phyloP scores from a whole-genome alignment of 2,113 vertebrate species.

The Rhynchomys soricoides region DNA sequence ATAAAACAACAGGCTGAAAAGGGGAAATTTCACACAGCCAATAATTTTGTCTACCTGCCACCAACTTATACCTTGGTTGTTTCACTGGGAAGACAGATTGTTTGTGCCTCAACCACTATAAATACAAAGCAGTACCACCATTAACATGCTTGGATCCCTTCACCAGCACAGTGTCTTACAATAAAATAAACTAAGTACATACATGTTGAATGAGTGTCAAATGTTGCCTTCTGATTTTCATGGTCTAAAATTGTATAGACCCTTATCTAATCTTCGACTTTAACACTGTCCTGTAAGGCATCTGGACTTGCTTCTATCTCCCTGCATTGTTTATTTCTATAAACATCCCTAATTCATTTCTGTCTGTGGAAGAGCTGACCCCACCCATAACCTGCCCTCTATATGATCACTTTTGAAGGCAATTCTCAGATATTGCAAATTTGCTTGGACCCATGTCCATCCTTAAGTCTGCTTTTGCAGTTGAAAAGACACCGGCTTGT shows the following conservation, averaged over 20 bases:
- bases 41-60: slow-evolving; percentile 70
- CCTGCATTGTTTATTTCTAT: background rate
- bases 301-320: background rate
- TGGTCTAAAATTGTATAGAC: background rate
- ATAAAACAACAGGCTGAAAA: slow-evolving; percentile 67
- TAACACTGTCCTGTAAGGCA: background rate
- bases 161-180: background rate
- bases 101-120: background rate
- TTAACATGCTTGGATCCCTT: slow-evolving; percentile 22
- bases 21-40: slow-evolving; percentile 46
- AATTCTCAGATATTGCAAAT: background rate
- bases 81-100: slow-evolving; percentile 40
- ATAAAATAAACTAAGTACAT: background rate
- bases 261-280: background rate
- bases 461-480: background rate
- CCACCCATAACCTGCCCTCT: background rate
- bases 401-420: background rate
- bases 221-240: background rate
- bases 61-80: slow-evolving; percentile 44
- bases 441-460: background rate
- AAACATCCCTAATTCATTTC: background rate
- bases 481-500: background rate
- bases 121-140: slow-evolving; percentile 19
- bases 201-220: background rate
- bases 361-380: background rate